Evolutionary conservation across 2,797 vertebrate species (phyloP), one percentile per base, ranked within the genome.

Genomic region (Philypnodon macrostomus): DNA sequence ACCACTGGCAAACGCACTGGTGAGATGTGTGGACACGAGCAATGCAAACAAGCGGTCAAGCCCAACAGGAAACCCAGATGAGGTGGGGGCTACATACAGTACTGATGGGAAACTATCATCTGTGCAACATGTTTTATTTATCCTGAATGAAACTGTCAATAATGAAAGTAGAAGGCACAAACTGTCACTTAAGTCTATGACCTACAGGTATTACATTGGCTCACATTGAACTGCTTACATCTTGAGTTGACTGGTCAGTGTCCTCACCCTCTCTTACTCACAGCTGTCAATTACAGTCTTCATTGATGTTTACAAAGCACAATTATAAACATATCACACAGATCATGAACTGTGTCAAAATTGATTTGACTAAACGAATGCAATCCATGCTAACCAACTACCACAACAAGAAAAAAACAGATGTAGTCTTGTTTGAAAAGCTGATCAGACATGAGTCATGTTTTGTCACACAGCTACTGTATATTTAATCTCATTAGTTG

Each of bases 401-500:
- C 29, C 4, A 15, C 23, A 17, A 36, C 12, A 47, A 18, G 47
- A 4, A 16, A 35, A 49, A 8, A 9, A 45, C 31, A 29, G 37
- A 11, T 14, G 21, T 13, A 15, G 8, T 14, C 8, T 13, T 17
- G 39, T 37, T 47, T 34, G 23, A 40, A 47, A 61, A 47, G 15
- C 1, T 2, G 39, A 23, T 27, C 37, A 31, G 34, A 37, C 51
- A 51, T 7, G 21, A 48, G 23, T 32, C 15, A 0, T 15, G 47
- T 23, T 49, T 46, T 60, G 47, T 60, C 55, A 66, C 42, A 53
- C 13, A 17, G 14, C 7, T 5, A 21, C 36, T 21, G 36, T 38
- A 2, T 23, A 58, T 58, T 58, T 69, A 13, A 35, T 64, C 45
- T 52, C 17, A 61, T 64, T 67, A 52, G 41, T 5, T 39, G 37